Evolutionary conservation across 2,797 vertebrate species (phyloP).

Genomic region (Anguilla anguilla): DNA sequence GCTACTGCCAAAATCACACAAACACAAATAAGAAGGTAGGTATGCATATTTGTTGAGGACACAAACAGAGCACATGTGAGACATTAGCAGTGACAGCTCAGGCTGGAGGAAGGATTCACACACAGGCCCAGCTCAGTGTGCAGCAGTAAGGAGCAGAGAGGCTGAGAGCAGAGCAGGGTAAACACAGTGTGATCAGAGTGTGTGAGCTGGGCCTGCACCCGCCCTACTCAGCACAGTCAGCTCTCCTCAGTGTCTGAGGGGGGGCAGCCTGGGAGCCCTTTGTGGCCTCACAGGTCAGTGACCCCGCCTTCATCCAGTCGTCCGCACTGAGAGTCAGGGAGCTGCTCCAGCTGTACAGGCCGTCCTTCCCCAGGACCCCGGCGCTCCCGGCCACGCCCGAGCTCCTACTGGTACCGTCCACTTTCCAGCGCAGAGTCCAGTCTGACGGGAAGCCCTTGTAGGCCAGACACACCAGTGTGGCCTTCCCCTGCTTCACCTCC

Average conservation of each 20-base stretch:
- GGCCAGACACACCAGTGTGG: too few relatives aligned
- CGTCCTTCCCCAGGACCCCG: too few relatives aligned
- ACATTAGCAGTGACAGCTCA: neutral
- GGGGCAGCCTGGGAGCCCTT: neutral
- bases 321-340: too few relatives aligned
- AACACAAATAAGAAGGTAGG: neutral
- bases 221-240: neutral
- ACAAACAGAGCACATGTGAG: neutral
- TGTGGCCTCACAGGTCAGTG: conserved; percentile 19
- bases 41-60: neutral
- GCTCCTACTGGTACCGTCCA: too few relatives aligned
- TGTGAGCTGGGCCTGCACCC: neutral
- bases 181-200: conserved; percentile 3
- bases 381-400: too few relatives aligned
- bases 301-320: neutral
- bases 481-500: too few relatives aligned
- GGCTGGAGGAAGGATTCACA: conserved; percentile 11
- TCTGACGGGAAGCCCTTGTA: too few relatives aligned
- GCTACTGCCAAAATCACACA: neutral
- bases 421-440: too few relatives aligned
- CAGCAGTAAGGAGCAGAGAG: neutral
- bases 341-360: too few relatives aligned
- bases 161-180: neutral
- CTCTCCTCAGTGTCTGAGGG: neutral
- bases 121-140: neutral